Evolutionary conservation across 2,797 vertebrate species (phyloP).

Genomic region (Heliangelus exortis): DNA sequence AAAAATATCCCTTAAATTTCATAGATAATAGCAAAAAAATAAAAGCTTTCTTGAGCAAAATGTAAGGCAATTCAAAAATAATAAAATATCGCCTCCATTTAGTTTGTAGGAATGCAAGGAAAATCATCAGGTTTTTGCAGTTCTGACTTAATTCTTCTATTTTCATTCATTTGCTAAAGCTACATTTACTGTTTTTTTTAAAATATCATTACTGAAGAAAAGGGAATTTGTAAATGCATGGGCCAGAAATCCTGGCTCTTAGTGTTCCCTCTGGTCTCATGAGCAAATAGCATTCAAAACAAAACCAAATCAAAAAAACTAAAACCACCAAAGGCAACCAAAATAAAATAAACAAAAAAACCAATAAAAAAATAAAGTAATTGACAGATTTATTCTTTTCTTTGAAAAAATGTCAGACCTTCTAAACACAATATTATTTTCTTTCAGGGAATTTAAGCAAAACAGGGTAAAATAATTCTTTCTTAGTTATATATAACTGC

Average conservation of each 20-base stretch:
- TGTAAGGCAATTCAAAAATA: not conserved
- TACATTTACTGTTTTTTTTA: not conserved
- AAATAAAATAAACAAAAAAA: no score
- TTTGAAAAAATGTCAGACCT: not conserved
- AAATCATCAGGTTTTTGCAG: not conserved
- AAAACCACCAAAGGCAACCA: no score
- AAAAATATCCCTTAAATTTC: not conserved
- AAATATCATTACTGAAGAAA: not conserved
- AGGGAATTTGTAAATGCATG: not conserved
- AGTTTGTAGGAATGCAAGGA: not conserved
- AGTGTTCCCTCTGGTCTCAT: not conserved
- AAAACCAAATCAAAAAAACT: no score
- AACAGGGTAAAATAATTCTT: fast-evolving
- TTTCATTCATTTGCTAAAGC: not conserved
- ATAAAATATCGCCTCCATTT: not conserved
- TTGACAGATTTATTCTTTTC: not conserved
- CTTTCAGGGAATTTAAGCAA: not conserved
- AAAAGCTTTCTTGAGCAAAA: not conserved
- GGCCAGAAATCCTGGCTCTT: not conserved
- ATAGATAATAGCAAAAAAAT: not conserved
- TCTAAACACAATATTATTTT: not conserved
- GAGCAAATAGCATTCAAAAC: not conserved
- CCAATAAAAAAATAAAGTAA: no score
- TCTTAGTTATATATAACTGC: not conserved
- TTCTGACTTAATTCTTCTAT: not conserved